Evolutionary conservation across 1,140 invertebrate genomes (phyloP), one percentile per base, ranked within the genome.

Genomic region (Apolygus lucorum): DNA sequence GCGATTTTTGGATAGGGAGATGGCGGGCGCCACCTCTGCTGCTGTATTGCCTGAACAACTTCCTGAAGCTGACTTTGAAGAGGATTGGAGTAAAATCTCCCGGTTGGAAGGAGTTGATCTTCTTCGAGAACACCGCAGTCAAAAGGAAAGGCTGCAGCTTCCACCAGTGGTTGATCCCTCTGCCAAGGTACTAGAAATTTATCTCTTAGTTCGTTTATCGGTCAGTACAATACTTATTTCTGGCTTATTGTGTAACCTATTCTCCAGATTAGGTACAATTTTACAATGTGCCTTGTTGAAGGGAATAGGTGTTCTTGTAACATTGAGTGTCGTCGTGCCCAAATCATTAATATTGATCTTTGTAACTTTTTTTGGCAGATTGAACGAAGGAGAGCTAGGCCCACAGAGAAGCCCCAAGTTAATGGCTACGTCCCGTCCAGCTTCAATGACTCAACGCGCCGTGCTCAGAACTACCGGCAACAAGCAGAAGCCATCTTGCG

Each of bases 141-240:
- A 28, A n/a, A 66, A 66, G 28, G 64, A 66, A 11, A 1, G 64
- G 26, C n/a, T 66, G 64, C 64, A 66, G 26, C 64, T 66, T 21
- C 64, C 64, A 28, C 64, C 64, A 2, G 13, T 66, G 28, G 26
- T 66, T 21, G 64, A 66, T 34, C 64, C 54, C 54, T 11, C 54
- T 4, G 17, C 8, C 34, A 49, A 49, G 34, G 34, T 49, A 11
- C 34, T n/a, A n/a, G n/a, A n/a, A n/a, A n/a, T n/a, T n/a, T n/a
- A n/a, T n/a, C n/a, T n/a, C n/a, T n/a, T n/a, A n/a, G n/a, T n/a
- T n/a, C n/a, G n/a, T n/a, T n/a, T n/a, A n/a, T n/a, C n/a, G n/a
- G n/a, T n/a, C n/a, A n/a, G n/a, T n/a, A n/a, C n/a, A n/a, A n/a
- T n/a, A n/a, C n/a, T n/a, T n/a, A n/a, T n/a, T n/a, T n/a, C n/a